These are phyloP conservation scores for Ameiurus melas DNA, from an alignment of 2,113 vertebrate species.

Conservation along the genomic window DNA sequence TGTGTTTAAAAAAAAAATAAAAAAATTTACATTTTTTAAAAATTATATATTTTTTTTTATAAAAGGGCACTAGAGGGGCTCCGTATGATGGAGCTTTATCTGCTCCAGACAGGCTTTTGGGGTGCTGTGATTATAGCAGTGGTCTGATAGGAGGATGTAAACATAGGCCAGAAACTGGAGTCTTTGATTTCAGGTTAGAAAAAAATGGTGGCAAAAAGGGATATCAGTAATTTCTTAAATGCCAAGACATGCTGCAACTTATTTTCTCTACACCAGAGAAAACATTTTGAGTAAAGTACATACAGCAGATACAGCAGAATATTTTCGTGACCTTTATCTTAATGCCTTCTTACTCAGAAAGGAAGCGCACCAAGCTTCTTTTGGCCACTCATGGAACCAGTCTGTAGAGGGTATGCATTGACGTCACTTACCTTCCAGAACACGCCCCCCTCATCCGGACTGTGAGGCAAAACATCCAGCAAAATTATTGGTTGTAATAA, in stretches of 20 bases:
- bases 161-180: conserved; percentile 87
- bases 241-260: too few relatives aligned
- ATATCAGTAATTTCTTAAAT: background rate
- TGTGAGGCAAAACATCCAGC: too few relatives aligned
- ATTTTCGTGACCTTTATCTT: conserved; percentile 68
- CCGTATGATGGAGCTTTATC: conserved; percentile 81
- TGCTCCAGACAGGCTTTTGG: conserved; percentile 96
- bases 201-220: background rate
- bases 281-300: background rate
- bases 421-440: too few relatives aligned
- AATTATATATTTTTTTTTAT: too few relatives aligned
- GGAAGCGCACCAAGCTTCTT: conserved; percentile 84
- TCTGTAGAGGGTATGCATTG: too few relatives aligned
- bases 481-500: too few relatives aligned
- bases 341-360: conserved; percentile 77
- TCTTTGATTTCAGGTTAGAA: conserved; percentile 72
- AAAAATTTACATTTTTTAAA: too few relatives aligned
- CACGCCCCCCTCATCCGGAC: too few relatives aligned
- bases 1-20: too few relatives aligned
- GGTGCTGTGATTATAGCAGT: conserved; percentile 90
- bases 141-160: conserved; percentile 81
- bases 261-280: background rate
- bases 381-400: conserved; percentile 95
- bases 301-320: background rate
- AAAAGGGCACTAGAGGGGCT: too few relatives aligned